Percentiles rank a stretch among this genome's conserved stretches.
Conservation (phyloP, 2,797 vertebrate genomes). For the Buceros bicornis region DNA sequence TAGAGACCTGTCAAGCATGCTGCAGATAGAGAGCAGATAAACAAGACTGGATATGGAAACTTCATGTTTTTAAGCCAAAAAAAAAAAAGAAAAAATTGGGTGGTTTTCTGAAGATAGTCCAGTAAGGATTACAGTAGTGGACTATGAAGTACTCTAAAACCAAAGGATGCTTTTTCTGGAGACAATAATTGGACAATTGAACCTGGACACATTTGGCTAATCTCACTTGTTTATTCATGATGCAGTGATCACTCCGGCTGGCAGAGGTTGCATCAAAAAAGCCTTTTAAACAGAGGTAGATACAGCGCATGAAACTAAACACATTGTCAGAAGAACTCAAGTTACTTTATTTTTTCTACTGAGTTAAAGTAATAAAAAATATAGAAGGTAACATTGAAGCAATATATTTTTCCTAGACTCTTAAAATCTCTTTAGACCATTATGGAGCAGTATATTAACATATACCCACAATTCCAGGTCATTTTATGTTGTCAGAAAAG, state of each 20-base stretch:
- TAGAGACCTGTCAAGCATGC: neutral
- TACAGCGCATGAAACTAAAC: neutral
- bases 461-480: neutral
- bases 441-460: neutral
- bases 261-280: neutral
- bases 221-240: conserved; percentile 65
- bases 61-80: neutral
- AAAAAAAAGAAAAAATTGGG: rapidly evolving
- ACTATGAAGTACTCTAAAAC: conserved; percentile 17
- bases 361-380: neutral
- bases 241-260: neutral
- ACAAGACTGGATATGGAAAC: neutral
- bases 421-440: neutral
- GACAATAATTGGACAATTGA: conserved; percentile 38
- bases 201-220: conserved; percentile 43
- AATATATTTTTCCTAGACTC: neutral
- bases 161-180: neutral
- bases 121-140: neutral
- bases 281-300: neutral
- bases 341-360: neutral
- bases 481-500: neutral
- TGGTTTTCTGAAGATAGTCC: conserved; percentile 18
- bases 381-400: neutral
- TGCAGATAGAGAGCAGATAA: conserved; percentile 25
- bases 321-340: neutral